A percentile compares a stretch with the other conserved stretches of the same genome.
These are phyloP conservation scores for Notarius quadriscutis DNA, from an alignment of 2,113 vertebrate species.

Conservation along the genomic window DNA sequence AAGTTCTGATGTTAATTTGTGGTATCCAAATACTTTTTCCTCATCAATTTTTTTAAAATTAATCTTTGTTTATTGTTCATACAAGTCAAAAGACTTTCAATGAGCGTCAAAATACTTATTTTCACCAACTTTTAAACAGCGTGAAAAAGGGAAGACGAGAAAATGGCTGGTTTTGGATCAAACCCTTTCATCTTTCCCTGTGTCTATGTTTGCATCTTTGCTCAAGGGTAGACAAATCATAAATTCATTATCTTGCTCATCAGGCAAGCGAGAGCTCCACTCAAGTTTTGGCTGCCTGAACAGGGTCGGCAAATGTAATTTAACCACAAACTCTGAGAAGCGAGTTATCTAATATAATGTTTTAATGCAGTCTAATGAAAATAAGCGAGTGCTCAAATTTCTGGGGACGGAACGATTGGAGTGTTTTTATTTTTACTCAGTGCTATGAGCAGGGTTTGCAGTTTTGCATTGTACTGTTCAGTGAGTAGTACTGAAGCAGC, in stretches of 20 bases:
- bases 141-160: too few species aligned
- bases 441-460: not conserved
- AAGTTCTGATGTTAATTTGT: not conserved
- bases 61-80: too few species aligned
- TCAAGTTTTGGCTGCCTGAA: not conserved
- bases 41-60: too few species aligned
- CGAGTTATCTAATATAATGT: not conserved
- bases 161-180: too few species aligned
- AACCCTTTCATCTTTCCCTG: not conserved
- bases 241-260: not conserved
- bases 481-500: not conserved
- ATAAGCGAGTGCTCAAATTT: not conserved
- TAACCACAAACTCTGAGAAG: not conserved
- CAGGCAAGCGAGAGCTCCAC: not conserved
- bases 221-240: not conserved
- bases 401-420: not conserved
- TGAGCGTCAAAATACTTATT: too few species aligned
- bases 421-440: not conserved
- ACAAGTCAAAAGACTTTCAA: too few species aligned
- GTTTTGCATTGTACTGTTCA: not conserved
- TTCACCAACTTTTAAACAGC: too few species aligned
- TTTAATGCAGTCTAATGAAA: not conserved
- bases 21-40: not conserved
- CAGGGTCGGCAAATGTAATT: not conserved
- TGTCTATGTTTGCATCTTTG: not conserved